Evolutionary conservation across 2,888 invertebrate genomes (phyloP), one percentile per base, ranked within the genome.

Genomic region (Eupsilia transversa): DNA sequence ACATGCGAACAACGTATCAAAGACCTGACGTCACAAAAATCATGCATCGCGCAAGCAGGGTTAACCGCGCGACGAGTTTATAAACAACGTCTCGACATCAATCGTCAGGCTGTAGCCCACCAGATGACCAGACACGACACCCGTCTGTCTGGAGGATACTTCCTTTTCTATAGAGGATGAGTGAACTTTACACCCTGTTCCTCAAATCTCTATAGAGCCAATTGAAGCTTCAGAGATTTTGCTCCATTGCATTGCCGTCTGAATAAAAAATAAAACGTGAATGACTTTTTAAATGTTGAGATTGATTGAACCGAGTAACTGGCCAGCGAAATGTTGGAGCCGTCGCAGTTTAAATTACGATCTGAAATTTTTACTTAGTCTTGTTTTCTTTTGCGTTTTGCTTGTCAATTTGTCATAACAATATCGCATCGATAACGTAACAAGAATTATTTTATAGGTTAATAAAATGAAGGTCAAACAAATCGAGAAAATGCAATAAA

Each of bases 271-370:
- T 77, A 59, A 63, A 81, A 72, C 49, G 54, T 46, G 64, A 77
- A 84, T 71, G 46, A 80, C 71, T 77, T 70, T 57, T 82, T 78
- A 82, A 72, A 78, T 76, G 61, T 74, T 35, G 64, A 72, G 52
- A 57, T 70, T 78, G 64, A 82, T 81, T 86, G 61, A 63, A 74
- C 59, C 69, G 74, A 66, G 56, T 49, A 64, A 65, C 66, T 85
- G 70, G 69, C 64, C 41, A 57, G 61, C 27, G 33, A 65, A 72
- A 60, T 66, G 54, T 56, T 74, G 7, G 38, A 35, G 46, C 57
- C 43, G 35, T 43, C 76, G 52, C 41, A 71, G 57, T 84, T 80
- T 81, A 46, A 71, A 84, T 65, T 80, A 41, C 63, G 67, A 84
- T 64, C 52, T 57, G 43, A 60, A 79, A 71, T 43, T 69, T 67